Evolutionary conservation across 2,113 vertebrate species (phyloP), one percentile per base, ranked within the genome.

Genomic region (Rana temporaria): DNA sequence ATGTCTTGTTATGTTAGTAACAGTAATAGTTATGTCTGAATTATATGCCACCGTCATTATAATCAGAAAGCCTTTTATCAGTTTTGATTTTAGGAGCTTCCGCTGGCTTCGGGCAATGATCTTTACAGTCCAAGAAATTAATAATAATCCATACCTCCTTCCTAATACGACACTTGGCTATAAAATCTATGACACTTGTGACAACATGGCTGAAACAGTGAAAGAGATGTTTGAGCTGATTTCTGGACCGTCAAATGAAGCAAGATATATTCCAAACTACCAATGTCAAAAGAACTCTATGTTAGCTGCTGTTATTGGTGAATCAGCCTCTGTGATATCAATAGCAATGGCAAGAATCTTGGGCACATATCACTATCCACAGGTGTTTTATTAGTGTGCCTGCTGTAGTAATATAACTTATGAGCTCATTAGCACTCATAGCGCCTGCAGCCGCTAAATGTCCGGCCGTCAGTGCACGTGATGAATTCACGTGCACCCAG

Each of bases 171-270:
- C 88, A 8, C 79, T 89, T 53, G 84, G 87, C 53, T 92, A 89
- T 60, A 78, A 85, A 79, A 85, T 87, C 69, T 85, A 88, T 52
- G 90, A 93, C 80, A 86, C 87, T n/a, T 91, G 89, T 80, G 82
- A 87, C 17, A 84, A 73, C 26, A 64, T 82, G n/a, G 69, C 79
- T 0, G 59, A 55, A 74, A 8, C 52, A 19, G 22, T 53, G 6
- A 53, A 74, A 64, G 38, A 82, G 42, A 66, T 69, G 12, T 72
- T 82, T 24, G 16, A 12, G 20, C 8, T 82, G 12, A 56, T 82
- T 34, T 65, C 79, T 55, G 69, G 69, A 20, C 2, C 60, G 9
- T 6, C 5, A 17, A 16, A 22, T 6, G 24, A 72, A 34, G 6
- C 16, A 20, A 55, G 30, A 65, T 62, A 38, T 20, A 65, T 55